These are phyloP conservation scores for Passer domesticus DNA, from an alignment of 2,113 vertebrate species.

Conservation along the genomic window DNA sequence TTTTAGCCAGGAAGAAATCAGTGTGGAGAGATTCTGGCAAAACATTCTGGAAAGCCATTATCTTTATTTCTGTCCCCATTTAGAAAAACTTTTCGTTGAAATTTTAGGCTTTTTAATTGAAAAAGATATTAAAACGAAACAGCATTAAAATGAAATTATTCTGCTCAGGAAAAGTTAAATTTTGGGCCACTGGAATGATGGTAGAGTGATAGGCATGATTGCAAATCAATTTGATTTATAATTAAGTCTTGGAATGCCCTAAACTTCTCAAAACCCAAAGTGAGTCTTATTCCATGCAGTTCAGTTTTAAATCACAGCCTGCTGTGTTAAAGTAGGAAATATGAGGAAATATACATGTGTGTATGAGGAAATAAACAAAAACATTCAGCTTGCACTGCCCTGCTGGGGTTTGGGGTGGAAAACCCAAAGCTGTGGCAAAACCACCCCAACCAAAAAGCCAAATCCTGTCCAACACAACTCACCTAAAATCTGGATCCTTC, in stretches of 20 bases:
- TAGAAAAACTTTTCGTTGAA: not conserved
- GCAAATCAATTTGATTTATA: not conserved
- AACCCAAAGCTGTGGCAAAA: not conserved
- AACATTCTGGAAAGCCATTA: not conserved
- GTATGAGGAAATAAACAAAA: not conserved
- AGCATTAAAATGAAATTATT: not conserved
- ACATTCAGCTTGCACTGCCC: not conserved
- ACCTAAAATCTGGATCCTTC: not conserved
- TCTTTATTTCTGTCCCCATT: not conserved
- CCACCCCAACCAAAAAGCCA: not conserved
- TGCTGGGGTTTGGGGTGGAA: not conserved
- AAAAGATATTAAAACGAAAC: not conserved
- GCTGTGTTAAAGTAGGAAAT: not conserved
- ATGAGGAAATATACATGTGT: too few relatives aligned
- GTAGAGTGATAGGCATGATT: accelerated
- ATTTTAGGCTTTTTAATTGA: not conserved
- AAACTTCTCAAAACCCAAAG: not conserved
- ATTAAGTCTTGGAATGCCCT: not conserved
- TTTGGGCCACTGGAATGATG: not conserved
- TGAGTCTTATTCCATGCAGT: not conserved
- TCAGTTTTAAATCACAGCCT: not conserved
- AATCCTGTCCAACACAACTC: not conserved
- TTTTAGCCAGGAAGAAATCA: not conserved
- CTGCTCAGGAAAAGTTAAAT: not conserved
- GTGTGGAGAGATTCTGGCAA: not conserved